Conservation (phyloP, 1,140 invertebrate species). For the Lepidotrigona ventralis region DNA sequence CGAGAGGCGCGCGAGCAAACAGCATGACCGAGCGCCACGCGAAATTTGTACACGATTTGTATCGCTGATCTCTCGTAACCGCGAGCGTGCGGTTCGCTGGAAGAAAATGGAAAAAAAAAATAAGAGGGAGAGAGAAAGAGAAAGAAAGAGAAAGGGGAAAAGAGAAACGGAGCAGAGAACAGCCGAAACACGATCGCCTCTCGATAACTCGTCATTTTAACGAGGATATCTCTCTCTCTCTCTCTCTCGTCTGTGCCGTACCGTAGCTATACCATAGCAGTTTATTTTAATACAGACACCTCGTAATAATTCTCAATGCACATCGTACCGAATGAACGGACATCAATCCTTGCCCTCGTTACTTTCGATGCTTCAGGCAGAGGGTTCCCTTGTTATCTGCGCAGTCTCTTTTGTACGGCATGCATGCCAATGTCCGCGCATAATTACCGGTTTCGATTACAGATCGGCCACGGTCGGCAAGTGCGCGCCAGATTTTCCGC, state of each 20-base stretch:
- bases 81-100: constrained; percentile 3
- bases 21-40: background rate
- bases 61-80: constrained; percentile 15
- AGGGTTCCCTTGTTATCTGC: constrained; percentile 55
- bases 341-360: constrained; percentile 61
- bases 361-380: constrained; percentile 58
- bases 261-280: background rate
- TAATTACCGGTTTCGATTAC: constrained; percentile 61
- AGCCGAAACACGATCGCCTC: constrained; percentile 43
- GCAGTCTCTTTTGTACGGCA: constrained; percentile 24
- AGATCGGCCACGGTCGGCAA: constrained; percentile 28
- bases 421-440: constrained; percentile 55
- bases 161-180: constrained; percentile 6
- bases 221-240: constrained; percentile 32
- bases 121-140: background rate
- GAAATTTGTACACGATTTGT: constrained; percentile 43
- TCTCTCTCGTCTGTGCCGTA: constrained; percentile 20
- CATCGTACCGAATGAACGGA: constrained; percentile 44
- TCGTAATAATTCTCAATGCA: constrained; percentile 57
- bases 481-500: constrained; percentile 46
- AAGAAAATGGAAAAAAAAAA: background rate
- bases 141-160: background rate
- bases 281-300: constrained; percentile 60
- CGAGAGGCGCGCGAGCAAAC: background rate
- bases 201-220: constrained; percentile 60